Percentiles rank a stretch among this genome's conserved stretches.
phyloP scores from a whole-genome alignment of 2,113 vertebrate genomes.

The Rutilus rutilus region DNA sequence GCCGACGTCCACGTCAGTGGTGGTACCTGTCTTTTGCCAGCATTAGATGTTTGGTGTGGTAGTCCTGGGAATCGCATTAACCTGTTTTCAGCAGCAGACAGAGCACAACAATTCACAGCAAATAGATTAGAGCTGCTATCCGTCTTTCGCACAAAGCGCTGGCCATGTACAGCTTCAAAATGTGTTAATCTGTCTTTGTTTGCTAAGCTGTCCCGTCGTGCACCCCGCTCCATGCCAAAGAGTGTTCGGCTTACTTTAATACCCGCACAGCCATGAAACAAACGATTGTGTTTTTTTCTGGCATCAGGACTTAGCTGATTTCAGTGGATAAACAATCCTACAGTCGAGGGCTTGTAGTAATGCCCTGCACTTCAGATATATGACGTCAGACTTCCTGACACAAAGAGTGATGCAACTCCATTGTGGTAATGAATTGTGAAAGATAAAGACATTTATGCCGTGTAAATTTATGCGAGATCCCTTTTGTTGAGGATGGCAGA shows the following conservation, averaged over 20 bases:
- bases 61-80: slow-evolving; percentile 1
- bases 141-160: slow-evolving; percentile 57
- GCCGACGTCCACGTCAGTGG: background rate
- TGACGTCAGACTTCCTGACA: slow-evolving; percentile 49
- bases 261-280: slow-evolving; percentile 60
- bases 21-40: slow-evolving; percentile 4
- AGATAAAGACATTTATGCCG: slow-evolving; percentile 69
- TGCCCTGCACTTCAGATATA: slow-evolving; percentile 56
- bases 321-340: slow-evolving; percentile 49
- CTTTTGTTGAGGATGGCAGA: slow-evolving; percentile 60
- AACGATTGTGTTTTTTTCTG: slow-evolving; percentile 53
- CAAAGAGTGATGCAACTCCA: slow-evolving; percentile 50
- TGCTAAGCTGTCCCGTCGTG: slow-evolving; percentile 60
- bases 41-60: slow-evolving; percentile 16
- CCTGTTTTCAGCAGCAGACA: slow-evolving; percentile 12
- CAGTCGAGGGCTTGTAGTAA: slow-evolving; percentile 49
- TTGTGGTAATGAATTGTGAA: slow-evolving; percentile 66
- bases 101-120: slow-evolving; percentile 63
- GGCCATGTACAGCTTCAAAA: slow-evolving; percentile 59
- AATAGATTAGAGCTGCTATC: slow-evolving; percentile 66
- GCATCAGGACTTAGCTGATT: slow-evolving; percentile 45
- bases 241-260: slow-evolving; percentile 59
- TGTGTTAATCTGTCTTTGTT: slow-evolving; percentile 70
- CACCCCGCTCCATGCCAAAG: slow-evolving; percentile 55
- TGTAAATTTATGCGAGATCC: slow-evolving; percentile 62